Evolutionary conservation across 2,797 vertebrate genomes (phyloP).

Genomic region (Notoglanidium macrostoma): DNA sequence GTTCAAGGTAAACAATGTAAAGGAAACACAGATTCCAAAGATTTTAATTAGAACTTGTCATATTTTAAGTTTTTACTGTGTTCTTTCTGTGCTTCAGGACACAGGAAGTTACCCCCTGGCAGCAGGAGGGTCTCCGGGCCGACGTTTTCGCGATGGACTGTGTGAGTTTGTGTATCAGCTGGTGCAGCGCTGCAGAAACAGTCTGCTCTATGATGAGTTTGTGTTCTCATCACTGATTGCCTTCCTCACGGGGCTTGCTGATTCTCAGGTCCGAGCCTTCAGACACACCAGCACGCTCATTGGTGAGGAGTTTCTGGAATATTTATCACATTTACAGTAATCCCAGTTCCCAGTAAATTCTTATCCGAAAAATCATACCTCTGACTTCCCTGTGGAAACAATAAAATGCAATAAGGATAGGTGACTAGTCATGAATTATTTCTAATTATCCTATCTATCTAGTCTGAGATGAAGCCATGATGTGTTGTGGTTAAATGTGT

Average conservation of each 20-base stretch:
- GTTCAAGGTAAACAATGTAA: not conserved
- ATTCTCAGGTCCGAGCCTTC: conserved; percentile 92
- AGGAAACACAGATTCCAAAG: not conserved
- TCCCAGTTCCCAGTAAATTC: not conserved
- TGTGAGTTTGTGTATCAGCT: conserved; percentile 77
- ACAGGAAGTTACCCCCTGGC: conserved; percentile 81
- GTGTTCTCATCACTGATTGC: conserved; percentile 80
- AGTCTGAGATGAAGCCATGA: not conserved
- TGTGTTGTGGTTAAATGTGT: not conserved
- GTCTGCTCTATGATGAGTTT: conserved; percentile 80
- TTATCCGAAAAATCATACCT: not conserved
- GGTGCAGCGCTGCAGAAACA: conserved; percentile 76
- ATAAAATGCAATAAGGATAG: not conserved
- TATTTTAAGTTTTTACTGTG: not conserved
- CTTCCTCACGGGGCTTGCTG: conserved; percentile 85
- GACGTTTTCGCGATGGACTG: conserved; percentile 77
- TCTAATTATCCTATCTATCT: not conserved
- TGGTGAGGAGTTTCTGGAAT: conserved; percentile 70
- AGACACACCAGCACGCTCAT: conserved; percentile 90
- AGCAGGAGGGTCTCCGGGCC: conserved; percentile 71
- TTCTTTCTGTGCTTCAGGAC: conserved; percentile 68
- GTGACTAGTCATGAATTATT: not conserved
- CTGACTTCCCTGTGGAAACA: not conserved
- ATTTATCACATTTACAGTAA: not conserved
- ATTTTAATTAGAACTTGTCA: not conserved